Evolutionary conservation across 2,797 vertebrate species (phyloP).

Genomic region (Myotis myotis): DNA sequence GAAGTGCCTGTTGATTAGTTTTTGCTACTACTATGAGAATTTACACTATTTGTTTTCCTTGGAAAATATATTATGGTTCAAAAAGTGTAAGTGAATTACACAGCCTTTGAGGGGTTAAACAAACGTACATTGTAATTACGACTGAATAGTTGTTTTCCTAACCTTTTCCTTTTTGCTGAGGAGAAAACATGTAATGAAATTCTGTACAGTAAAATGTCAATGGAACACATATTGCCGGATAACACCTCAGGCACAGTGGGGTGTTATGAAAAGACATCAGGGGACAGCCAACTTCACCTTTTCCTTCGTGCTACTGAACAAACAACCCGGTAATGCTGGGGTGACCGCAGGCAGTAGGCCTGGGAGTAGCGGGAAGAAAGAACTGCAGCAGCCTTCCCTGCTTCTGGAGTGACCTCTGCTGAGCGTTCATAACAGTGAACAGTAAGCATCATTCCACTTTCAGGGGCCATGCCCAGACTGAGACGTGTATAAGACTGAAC

Average conservation of each 20-base stretch:
- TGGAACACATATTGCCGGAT: slow-evolving; percentile 52
- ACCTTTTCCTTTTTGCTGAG: neutral
- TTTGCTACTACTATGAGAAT: slow-evolving; percentile 19
- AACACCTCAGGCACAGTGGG: slow-evolving; percentile 21
- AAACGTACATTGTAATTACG: slow-evolving; percentile 19
- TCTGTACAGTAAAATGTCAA: slow-evolving; percentile 55
- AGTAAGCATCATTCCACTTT: neutral
- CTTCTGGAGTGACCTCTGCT: neutral
- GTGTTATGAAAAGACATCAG: slow-evolving; percentile 7
- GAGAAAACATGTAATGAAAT: slow-evolving; percentile 65
- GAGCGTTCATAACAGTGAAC: neutral
- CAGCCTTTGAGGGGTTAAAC: neutral
- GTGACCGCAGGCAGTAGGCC: neutral
- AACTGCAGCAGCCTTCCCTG: neutral
- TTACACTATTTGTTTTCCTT: slow-evolving; percentile 20
- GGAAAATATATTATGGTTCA: slow-evolving; percentile 19
- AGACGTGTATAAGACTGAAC: neutral
- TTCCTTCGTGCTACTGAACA: neutral
- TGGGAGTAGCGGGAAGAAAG: neutral
- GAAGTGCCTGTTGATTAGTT: neutral
- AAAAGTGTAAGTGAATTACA: neutral
- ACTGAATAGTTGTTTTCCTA: neutral
- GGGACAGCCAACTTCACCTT: neutral
- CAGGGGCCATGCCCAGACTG: neutral
- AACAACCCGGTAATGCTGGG: neutral